A percentile compares a stretch with the other conserved stretches of the same genome.
These are phyloP conservation scores for Trachymyrmex septentrionalis DNA, from an alignment of 1,140 invertebrate genomes.

Conservation along the genomic window DNA sequence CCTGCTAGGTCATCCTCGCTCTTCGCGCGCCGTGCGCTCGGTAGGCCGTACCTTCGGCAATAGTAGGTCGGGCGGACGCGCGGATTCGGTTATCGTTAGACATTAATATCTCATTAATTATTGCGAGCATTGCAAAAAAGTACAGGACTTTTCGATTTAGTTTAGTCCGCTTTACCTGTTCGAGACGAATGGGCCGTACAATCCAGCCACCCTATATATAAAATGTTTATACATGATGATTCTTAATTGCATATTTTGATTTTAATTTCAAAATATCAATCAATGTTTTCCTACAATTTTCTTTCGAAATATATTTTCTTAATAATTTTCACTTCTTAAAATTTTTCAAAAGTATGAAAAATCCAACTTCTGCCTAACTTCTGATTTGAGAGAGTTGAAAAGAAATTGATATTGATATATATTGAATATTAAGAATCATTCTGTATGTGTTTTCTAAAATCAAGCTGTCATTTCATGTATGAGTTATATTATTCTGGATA, in stretches of 20 bases:
- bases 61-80: too few species aligned
- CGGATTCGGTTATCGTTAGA: too few species aligned
- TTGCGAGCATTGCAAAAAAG: too few species aligned
- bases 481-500: not conserved
- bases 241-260: not conserved
- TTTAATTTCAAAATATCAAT: not conserved
- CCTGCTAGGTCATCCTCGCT: too few species aligned
- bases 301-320: not conserved
- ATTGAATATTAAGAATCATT: constrained; percentile 14
- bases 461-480: not conserved
- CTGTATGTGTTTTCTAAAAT: not conserved
- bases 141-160: too few species aligned
- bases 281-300: not conserved
- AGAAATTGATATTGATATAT: not conserved
- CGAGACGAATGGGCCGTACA: too few species aligned
- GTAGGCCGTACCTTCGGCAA: too few species aligned
- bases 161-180: too few species aligned
- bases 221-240: not conserved
- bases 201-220: too few species aligned
- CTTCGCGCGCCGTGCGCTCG: too few species aligned
- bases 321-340: not conserved
- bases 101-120: too few species aligned
- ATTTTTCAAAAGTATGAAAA: constrained; percentile 3
- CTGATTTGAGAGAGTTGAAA: not conserved
- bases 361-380: not conserved